Conservation (phyloP, 2,888 invertebrate species). For the Agrochola macilenta region DNA sequence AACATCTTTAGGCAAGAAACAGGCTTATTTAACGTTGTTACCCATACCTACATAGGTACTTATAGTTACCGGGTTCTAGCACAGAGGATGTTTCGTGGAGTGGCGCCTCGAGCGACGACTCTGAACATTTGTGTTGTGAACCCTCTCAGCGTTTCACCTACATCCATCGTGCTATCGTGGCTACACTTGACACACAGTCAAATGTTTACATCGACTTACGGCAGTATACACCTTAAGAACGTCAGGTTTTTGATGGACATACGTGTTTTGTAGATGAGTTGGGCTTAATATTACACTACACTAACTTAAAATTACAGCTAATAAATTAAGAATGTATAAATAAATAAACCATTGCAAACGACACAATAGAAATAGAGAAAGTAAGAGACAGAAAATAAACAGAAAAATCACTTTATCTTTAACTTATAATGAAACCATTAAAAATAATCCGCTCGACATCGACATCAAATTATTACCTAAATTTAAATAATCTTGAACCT, state of each 20-base stretch:
- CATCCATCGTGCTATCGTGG: constrained; percentile 73
- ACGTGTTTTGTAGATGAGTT: not conserved
- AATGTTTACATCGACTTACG: constrained; percentile 73
- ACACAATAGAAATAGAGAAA: not conserved
- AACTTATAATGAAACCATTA: not conserved
- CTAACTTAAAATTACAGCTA: not conserved
- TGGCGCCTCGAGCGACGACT: constrained; percentile 74
- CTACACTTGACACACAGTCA: constrained; percentile 79
- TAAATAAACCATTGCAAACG: not conserved
- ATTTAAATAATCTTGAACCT: not conserved
- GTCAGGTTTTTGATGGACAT: not conserved
- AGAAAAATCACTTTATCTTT: not conserved
- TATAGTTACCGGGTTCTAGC: constrained; percentile 45
- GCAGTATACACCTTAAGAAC: constrained; percentile 46
- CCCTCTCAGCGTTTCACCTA: constrained; percentile 78
- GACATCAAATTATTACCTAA: not conserved
- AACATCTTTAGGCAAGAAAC: not conserved
- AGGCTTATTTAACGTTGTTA: constrained; percentile 6
- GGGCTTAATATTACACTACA: not conserved
- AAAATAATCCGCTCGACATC: not conserved
- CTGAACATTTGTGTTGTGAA: constrained; percentile 77
- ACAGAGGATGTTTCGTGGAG: constrained; percentile 73
- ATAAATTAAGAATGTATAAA: not conserved
- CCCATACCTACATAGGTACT: constrained; percentile 32
- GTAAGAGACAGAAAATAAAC: not conserved